Percentiles rank a stretch among this genome's conserved stretches.
phyloP scores from a whole-genome alignment of 2,797 vertebrate genomes.

The Trichosurus vulpecula region DNA sequence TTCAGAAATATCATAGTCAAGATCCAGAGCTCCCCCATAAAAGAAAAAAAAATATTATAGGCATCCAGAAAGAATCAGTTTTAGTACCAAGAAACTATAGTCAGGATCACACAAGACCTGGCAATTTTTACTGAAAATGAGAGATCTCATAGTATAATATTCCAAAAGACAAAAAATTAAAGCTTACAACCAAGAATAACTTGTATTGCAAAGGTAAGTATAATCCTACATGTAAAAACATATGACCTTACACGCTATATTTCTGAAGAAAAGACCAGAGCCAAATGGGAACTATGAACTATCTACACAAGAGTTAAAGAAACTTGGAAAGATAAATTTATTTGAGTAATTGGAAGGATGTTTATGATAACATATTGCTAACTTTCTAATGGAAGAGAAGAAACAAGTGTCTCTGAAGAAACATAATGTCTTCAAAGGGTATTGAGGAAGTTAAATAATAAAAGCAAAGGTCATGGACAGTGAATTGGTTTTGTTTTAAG shows the following conservation, averaged over 20 bases:
- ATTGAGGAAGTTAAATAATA: not conserved
- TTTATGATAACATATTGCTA: not conserved
- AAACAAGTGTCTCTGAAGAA: not conserved
- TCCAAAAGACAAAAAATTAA: not conserved
- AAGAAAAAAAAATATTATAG: not conserved
- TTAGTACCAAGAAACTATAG: not conserved
- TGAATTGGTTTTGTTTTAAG: not conserved
- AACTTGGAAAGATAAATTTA: not conserved
- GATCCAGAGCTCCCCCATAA: not conserved
- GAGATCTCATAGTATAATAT: not conserved
- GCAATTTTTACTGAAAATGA: not conserved
- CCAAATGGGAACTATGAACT: not conserved
- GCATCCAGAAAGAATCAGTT: not conserved
- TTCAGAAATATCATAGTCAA: not conserved
- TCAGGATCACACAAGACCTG: not conserved
- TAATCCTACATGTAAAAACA: not conserved
- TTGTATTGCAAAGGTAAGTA: not conserved
- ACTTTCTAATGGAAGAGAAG: not conserved
- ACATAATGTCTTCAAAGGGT: not conserved
- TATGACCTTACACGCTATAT: not conserved
- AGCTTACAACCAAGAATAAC: not conserved
- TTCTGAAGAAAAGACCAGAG: not conserved
- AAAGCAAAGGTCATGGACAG: not conserved
- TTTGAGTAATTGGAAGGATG: not conserved
- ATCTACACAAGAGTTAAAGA: not conserved